Evolutionary conservation across 2,888 invertebrate genomes (phyloP).

Genomic region (Tetragonisca angustula): DNA sequence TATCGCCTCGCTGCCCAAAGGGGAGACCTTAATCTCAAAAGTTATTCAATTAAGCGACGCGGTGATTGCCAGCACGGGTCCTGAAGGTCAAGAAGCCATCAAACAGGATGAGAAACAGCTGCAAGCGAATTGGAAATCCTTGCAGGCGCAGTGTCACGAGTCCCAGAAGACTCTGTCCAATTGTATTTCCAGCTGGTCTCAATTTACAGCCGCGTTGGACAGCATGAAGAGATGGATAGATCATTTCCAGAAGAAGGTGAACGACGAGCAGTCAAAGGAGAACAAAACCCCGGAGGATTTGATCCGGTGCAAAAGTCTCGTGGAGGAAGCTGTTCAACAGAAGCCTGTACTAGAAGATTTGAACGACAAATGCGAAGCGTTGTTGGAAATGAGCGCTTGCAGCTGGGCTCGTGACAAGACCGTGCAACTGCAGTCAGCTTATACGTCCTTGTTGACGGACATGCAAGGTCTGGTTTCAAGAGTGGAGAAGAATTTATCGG

Average conservation of each 20-base stretch:
- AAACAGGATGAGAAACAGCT: conserved; percentile 93
- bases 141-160: conserved; percentile 91
- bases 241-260: conserved; percentile 88
- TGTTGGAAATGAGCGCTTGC: conserved; percentile 94
- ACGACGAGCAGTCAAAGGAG: conserved; percentile 87
- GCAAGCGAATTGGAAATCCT: conserved; percentile 92
- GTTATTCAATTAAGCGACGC: conserved; percentile 90
- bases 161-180: conserved; percentile 90
- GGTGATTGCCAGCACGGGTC: conserved; percentile 91
- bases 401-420: conserved; percentile 94
- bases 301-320: conserved; percentile 89
- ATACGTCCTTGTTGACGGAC: conserved; percentile 91
- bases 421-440: conserved; percentile 92
- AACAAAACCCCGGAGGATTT: conserved; percentile 92
- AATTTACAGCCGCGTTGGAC: conserved; percentile 90
- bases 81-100: conserved; percentile 93
- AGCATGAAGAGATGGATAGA: conserved; percentile 91
- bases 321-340: conserved; percentile 90
- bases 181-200: conserved; percentile 92
- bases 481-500: conserved; percentile 95
- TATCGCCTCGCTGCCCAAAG: conserved; percentile 88
- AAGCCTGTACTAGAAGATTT: conserved; percentile 93
- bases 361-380: conserved; percentile 93
- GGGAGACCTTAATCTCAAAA: conserved; percentile 89
- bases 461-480: conserved; percentile 93